These are phyloP conservation scores for Schlechtendalia chinensis DNA, from an alignment of 1,140 invertebrate species.

Conservation along the genomic window DNA sequence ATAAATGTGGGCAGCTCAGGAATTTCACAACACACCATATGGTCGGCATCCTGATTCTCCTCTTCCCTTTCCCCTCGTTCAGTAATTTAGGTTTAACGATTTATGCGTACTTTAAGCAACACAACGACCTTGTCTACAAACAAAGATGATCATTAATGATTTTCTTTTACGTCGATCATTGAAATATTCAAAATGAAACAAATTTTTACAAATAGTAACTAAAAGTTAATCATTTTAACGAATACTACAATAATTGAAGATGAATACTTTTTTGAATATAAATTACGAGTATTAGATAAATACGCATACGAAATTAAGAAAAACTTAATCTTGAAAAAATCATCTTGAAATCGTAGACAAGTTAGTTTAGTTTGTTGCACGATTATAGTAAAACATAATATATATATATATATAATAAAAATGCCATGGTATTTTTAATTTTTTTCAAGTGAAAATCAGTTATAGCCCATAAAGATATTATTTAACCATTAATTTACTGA, in stretches of 20 bases:
- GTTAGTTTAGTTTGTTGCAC: no score
- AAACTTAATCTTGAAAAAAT: not conserved
- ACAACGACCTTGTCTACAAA: conserved; percentile 19
- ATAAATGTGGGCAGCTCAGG: conserved; percentile 46
- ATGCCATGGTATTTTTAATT: not conserved
- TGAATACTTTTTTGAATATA: not conserved
- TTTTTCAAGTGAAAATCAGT: conserved; percentile 8
- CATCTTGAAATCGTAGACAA: not conserved
- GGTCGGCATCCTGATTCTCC: conserved; percentile 35
- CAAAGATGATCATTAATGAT: conserved; percentile 19
- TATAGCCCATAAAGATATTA: not conserved
- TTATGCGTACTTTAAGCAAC: conserved; percentile 32
- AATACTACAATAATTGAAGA: not conserved
- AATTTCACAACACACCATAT: conserved; percentile 49
- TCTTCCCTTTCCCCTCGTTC: not conserved
- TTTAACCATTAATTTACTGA: conserved; percentile 5
- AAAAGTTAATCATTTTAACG: not conserved
- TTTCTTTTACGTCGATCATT: conserved; percentile 1
- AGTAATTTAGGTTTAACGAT: conserved; percentile 26
- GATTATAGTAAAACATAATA: no score
- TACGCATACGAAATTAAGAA: not conserved
- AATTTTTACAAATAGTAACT: not conserved
- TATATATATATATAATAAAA: not conserved
- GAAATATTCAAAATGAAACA: not conserved
- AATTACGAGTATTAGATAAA: no score